Conservation (phyloP, 2,113 vertebrate species). For the Dasyurus viverrinus region DNA sequence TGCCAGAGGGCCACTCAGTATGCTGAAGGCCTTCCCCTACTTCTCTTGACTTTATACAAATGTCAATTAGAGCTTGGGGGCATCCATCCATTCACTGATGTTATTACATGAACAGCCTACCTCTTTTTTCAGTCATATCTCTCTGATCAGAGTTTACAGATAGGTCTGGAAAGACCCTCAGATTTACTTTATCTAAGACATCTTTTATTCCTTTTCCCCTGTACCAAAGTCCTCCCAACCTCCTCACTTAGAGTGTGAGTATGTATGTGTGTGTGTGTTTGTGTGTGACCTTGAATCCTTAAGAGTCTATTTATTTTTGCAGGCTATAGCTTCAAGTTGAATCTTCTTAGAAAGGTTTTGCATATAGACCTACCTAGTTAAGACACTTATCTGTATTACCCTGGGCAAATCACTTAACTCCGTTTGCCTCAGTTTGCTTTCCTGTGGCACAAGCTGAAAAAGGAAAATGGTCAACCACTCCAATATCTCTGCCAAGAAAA, state of each 20-base stretch:
- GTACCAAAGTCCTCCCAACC: background rate
- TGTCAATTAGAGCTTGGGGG: background rate
- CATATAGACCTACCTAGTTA: background rate
- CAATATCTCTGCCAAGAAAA: background rate
- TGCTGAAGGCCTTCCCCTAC: background rate
- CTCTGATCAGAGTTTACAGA: background rate
- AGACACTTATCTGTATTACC: background rate
- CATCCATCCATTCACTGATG: background rate
- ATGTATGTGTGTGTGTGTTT: background rate
- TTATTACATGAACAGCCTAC: background rate
- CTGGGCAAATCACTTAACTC: background rate
- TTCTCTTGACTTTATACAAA: background rate
- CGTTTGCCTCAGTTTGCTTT: background rate
- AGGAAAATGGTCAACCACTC: background rate
- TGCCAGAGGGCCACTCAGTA: background rate
- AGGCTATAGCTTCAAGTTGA: background rate
- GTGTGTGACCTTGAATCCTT: background rate
- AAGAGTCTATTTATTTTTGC: background rate
- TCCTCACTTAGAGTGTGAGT: background rate
- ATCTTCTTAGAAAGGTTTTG: background rate
- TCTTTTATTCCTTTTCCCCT: background rate
- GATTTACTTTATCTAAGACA: background rate
- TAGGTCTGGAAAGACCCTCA: background rate
- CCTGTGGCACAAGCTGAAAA: background rate
- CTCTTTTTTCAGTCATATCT: background rate